A percentile compares a stretch with the other conserved stretches of the same genome.
These are phyloP conservation scores for Steinernema feltiae DNA, from an alignment of 1,140 invertebrate genomes.

Conservation along the genomic window DNA sequence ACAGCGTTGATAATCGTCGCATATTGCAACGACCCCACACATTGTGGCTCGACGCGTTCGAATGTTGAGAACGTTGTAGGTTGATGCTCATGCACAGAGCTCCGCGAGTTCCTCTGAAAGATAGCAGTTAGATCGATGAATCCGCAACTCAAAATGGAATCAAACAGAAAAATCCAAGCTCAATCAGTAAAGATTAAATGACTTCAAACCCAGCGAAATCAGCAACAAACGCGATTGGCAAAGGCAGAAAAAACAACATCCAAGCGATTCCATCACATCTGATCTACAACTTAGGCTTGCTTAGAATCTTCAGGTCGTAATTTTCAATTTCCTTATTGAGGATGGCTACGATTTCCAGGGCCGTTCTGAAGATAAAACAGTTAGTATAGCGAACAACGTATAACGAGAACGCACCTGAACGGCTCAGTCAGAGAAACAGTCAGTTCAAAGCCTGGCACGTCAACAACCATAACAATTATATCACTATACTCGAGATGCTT, in stretches of 20 bases:
- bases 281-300: no score
- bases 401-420: conserved; percentile 34
- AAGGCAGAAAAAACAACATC: no score
- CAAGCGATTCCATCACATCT: no score
- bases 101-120: conserved; percentile 46
- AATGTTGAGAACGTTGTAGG: no score
- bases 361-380: conserved; percentile 39
- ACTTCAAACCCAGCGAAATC: no score
- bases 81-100: no score
- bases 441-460: conserved; percentile 49
- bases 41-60: no score
- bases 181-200: conserved; percentile 12
- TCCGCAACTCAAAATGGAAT: no score
- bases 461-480: conserved; percentile 74
- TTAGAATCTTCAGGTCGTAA: conserved; percentile 39
- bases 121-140: background rate
- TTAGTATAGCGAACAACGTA: background rate
- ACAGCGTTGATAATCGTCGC: background rate
- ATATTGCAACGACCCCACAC: background rate
- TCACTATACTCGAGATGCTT: conserved; percentile 87
- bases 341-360: conserved; percentile 47
- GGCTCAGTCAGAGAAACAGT: conserved; percentile 39
- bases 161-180: no score
- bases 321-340: conserved; percentile 49
- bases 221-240: no score